Evolutionary conservation across 2,113 vertebrate genomes (phyloP), one percentile per base, ranked within the genome.

Genomic region (Rutilus rutilus): DNA sequence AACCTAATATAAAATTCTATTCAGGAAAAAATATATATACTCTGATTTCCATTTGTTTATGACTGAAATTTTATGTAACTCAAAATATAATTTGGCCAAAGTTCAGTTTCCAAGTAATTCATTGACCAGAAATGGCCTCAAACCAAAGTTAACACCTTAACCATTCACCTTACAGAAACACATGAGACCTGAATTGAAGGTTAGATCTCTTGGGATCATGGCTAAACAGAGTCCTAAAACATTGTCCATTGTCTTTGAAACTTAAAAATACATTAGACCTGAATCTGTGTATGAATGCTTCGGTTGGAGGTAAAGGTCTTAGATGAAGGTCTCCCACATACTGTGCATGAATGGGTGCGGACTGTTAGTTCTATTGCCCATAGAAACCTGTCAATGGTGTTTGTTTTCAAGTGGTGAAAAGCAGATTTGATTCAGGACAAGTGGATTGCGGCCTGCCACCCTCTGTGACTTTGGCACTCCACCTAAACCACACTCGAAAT

Each of bases 341-440:
- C 30, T 36, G 30, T 0, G 19, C 9, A 62, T 74, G 73, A 81
- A 81, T 81, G 39, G 19, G 92, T 91, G 42, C 0, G 0, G 12
- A 60, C 6, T 5, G 6, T 33, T 73, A 57, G 17, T 7, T 30
- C 17, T 69, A 10, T 75, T 27, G 25, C 33, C 62, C 12, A 30
- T 6, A 64, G 62, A 64, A 64, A 64, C 60, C 54, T 10, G 21
- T 87, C 76, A 64, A 14, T 8, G 47, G 33, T 76, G 67, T 76
- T 84, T 62, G 54, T 82, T 84, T 81, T 47, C 57, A 75, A 69
- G 42, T 69, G 77, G 45, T 89, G 71, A 89, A 78, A 75, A 10
- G 88, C 89, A 91, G 87, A 90, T 76, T 54, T 33, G 67, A 84
- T 62, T 85, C 83, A 59, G 64, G 86, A 86, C 64, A 85, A 78